Evolutionary conservation across 2,888 invertebrate genomes (phyloP).

Genomic region (Teleogryllus oceanicus): DNA sequence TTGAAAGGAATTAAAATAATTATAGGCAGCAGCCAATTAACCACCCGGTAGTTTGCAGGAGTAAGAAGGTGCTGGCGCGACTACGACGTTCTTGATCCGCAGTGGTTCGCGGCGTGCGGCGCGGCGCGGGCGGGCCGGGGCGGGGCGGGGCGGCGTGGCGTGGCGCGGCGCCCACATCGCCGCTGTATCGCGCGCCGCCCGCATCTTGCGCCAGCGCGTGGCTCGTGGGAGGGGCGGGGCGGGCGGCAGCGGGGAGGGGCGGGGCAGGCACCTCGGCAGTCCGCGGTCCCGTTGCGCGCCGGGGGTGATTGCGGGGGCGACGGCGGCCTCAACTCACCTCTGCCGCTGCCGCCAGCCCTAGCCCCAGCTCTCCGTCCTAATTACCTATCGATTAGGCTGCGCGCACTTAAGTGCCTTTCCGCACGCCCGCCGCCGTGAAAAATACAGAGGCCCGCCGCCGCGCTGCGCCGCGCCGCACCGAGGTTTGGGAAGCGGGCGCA

Average conservation of each 20-base stretch:
- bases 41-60: too few species aligned
- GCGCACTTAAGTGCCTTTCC: constrained; percentile 18
- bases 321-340: too few species aligned
- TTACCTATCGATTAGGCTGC: constrained; percentile 1
- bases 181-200: background rate
- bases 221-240: background rate
- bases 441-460: background rate
- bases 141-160: background rate
- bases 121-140: background rate
- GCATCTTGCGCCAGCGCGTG: background rate
- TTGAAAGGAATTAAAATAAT: too few species aligned
- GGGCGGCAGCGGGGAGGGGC: background rate
- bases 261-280: background rate
- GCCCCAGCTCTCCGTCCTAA: background rate
- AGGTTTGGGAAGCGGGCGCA: constrained; percentile 1
- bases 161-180: background rate
- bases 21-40: too few species aligned
- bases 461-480: background rate
- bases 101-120: background rate
- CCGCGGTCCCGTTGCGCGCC: background rate
- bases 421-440: constrained; percentile 10
- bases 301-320: too few species aligned
- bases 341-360: too few species aligned
- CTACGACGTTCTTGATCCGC: background rate
- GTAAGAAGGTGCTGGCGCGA: too few species aligned